Evolutionary conservation across 2,113 vertebrate species (phyloP).

Genomic region (Delphinapterus leucas): DNA sequence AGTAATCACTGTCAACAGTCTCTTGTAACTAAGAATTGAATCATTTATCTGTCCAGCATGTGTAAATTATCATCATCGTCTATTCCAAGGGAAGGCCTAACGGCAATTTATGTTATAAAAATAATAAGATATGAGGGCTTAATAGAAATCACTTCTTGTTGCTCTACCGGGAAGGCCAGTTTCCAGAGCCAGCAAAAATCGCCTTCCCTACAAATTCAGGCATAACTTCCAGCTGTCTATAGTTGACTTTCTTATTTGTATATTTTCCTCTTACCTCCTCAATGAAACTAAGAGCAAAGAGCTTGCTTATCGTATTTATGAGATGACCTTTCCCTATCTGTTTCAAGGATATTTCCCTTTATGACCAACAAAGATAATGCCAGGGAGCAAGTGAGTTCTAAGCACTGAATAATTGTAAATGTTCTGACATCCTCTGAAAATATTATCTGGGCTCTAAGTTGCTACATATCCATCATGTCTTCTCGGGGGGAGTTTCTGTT

Average conservation of each 20-base stretch:
- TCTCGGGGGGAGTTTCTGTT: background rate
- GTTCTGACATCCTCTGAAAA: constrained; percentile 43
- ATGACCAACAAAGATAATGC: constrained; percentile 49
- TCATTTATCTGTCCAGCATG: constrained; percentile 90
- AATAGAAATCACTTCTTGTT: constrained; percentile 62
- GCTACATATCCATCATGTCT: constrained; percentile 61
- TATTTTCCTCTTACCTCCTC: background rate
- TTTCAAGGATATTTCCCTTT: constrained; percentile 53
- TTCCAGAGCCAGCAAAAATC: background rate
- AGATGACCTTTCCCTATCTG: constrained; percentile 33
- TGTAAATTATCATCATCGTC: constrained; percentile 85
- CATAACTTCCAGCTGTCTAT: background rate
- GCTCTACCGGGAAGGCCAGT: background rate
- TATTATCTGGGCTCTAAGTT: constrained; percentile 51
- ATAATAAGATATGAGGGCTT: constrained; percentile 75
- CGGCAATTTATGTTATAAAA: constrained; percentile 79
- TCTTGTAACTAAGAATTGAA: constrained; percentile 92
- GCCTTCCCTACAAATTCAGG: background rate
- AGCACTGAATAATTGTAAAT: constrained; percentile 47
- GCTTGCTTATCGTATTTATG: background rate
- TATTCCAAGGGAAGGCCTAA: constrained; percentile 76
- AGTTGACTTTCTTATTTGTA: background rate
- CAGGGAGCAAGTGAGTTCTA: constrained; percentile 28
- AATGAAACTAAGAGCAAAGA: background rate
- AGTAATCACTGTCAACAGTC: constrained; percentile 89